phyloP scores from a whole-genome alignment of 2,797 vertebrate genomes.

The Lacerta agilis region DNA sequence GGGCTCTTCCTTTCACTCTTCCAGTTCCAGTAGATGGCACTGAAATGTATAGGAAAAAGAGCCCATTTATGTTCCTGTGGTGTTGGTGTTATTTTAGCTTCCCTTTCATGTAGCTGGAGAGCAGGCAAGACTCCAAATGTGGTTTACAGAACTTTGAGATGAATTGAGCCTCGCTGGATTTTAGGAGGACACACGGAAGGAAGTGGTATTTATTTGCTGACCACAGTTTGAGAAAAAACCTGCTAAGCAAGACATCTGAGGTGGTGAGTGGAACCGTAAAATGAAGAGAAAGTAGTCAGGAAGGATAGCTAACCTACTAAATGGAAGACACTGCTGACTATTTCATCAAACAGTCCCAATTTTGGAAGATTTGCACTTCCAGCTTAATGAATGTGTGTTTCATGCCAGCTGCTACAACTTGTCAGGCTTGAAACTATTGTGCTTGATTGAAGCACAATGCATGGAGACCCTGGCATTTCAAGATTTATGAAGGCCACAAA shows the following conservation, averaged over 20 bases:
- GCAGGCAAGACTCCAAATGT: background rate
- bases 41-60: background rate
- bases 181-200: slow-evolving; percentile 4
- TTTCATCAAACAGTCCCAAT: background rate
- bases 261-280: background rate
- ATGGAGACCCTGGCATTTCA: background rate
- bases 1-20: background rate
- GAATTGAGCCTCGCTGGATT: background rate
- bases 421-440: background rate
- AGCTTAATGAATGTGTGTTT: background rate
- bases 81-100: slow-evolving; percentile 2
- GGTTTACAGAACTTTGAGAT: background rate
- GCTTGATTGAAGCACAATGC: background rate
- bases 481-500: too few species aligned
- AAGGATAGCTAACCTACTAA: background rate
- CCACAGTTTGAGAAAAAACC: background rate
- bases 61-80: background rate
- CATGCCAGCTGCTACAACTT: background rate
- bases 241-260: background rate
- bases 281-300: background rate
- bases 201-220: background rate
- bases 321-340: background rate
- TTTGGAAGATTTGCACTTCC: background rate
- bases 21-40: background rate
- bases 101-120: background rate